Percentiles rank a stretch among this genome's conserved stretches.
Evolutionary conservation across 2,797 vertebrate genomes (phyloP).

Genomic region (Lepus townsendii): DNA sequence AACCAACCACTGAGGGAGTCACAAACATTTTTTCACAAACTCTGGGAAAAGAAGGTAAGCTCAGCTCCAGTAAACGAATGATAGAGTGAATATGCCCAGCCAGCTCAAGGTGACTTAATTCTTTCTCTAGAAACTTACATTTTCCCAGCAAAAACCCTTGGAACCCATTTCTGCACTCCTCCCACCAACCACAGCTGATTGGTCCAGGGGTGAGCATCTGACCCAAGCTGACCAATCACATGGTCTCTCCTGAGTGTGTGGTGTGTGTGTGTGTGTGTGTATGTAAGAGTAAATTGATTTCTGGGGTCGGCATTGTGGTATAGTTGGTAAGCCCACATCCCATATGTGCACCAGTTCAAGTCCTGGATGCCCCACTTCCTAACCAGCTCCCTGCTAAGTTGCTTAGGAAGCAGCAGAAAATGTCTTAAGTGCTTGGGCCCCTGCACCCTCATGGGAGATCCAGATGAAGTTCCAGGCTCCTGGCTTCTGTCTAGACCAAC

Average conservation of each 20-base stretch:
- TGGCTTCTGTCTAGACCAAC: too few species aligned
- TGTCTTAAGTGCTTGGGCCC: too few species aligned
- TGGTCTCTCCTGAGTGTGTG: conserved; percentile 14
- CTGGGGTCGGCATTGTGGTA: too few species aligned
- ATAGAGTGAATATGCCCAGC: background rate
- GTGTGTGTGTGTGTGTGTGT: background rate
- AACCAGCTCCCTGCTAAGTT: too few species aligned
- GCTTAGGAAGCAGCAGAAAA: too few species aligned
- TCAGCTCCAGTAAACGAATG: background rate
- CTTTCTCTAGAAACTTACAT: background rate
- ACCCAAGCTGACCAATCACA: conserved; percentile 2
- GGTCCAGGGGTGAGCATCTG: background rate
- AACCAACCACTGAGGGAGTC: background rate
- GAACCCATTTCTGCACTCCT: background rate
- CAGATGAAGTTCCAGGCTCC: too few species aligned
- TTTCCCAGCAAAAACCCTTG: background rate
- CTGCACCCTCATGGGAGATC: too few species aligned
- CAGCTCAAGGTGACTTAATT: background rate
- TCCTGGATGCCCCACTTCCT: too few species aligned
- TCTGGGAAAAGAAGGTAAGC: background rate
- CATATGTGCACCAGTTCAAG: too few species aligned
- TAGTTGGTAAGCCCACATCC: too few species aligned
- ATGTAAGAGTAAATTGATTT: too few species aligned
- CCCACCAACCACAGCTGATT: background rate
- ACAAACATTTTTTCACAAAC: conserved; percentile 2